Conservation (phyloP, 2,113 vertebrate species). For the Columbina picui region DNA sequence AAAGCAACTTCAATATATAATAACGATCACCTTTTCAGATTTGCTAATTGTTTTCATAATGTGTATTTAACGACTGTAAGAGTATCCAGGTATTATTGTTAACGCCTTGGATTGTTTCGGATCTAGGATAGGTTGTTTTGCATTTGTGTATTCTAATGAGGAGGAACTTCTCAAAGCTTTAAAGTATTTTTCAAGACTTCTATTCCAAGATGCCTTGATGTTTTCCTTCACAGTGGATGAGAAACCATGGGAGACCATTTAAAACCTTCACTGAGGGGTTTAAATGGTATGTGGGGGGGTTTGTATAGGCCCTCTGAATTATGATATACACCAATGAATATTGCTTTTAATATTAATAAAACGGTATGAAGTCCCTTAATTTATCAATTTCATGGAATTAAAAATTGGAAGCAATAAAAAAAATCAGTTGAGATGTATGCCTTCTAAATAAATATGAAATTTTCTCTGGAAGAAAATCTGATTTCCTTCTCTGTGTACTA, state of each 20-base stretch:
- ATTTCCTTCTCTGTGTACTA: neutral
- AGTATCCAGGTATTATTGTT: neutral
- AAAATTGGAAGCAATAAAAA: neutral
- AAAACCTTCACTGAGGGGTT: neutral
- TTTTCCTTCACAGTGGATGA: neutral
- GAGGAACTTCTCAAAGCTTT: neutral
- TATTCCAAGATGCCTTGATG: neutral
- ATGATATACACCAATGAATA: neutral
- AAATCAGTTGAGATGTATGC: neutral
- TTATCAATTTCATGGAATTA: neutral
- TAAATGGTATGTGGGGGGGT: neutral
- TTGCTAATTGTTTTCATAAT: neutral
- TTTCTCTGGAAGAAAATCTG: neutral
- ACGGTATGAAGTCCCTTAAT: neutral
- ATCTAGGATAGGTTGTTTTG: neutral
- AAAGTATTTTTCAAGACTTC: neutral
- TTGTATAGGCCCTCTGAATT: neutral
- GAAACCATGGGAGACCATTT: neutral
- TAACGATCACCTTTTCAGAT: neutral
- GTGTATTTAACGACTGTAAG: neutral
- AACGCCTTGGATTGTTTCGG: neutral
- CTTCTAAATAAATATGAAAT: constrained; percentile 28
- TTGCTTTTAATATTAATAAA: neutral
- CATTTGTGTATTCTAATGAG: neutral
- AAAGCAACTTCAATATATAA: neutral